Evolutionary conservation across 2,888 invertebrate genomes (phyloP).

Genomic region (Carpatolechia fugitivella): DNA sequence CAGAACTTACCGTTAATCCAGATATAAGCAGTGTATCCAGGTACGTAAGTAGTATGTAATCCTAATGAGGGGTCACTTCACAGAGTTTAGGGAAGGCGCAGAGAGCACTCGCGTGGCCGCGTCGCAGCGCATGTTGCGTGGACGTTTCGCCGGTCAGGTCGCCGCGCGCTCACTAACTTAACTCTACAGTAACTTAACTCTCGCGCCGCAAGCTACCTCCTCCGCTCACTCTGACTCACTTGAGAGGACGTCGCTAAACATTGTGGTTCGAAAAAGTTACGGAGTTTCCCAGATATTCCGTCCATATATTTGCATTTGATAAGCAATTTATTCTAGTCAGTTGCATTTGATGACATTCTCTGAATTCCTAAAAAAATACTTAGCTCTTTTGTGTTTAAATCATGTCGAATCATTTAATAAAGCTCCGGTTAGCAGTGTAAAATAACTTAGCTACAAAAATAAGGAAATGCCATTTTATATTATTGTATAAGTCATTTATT

Average conservation of each 20-base stretch:
- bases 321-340: neutral
- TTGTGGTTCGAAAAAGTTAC: neutral
- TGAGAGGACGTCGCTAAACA: slow-evolving; percentile 20
- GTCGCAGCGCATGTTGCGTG: slow-evolving; percentile 58
- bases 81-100: slow-evolving; percentile 48
- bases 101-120: slow-evolving; percentile 58
- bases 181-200: slow-evolving; percentile 25
- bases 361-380: neutral
- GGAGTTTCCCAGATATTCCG: slow-evolving; percentile 8
- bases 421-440: too few species aligned
- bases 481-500: neutral
- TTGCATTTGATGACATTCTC: neutral
- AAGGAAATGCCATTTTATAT: neutral
- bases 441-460: neutral
- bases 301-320: neutral
- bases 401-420: neutral
- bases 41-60: slow-evolving; percentile 37
- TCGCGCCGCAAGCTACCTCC: slow-evolving; percentile 17
- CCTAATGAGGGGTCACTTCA: slow-evolving; percentile 63
- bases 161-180: slow-evolving; percentile 61
- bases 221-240: slow-evolving; percentile 32
- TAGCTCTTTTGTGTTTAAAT: too few species aligned
- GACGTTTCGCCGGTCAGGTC: slow-evolving; percentile 52
- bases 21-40: slow-evolving; percentile 18
- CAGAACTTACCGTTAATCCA: slow-evolving; percentile 37